Evolutionary conservation across 2,113 vertebrate genomes (phyloP).

Genomic region (Zosterops borbonicus): DNA sequence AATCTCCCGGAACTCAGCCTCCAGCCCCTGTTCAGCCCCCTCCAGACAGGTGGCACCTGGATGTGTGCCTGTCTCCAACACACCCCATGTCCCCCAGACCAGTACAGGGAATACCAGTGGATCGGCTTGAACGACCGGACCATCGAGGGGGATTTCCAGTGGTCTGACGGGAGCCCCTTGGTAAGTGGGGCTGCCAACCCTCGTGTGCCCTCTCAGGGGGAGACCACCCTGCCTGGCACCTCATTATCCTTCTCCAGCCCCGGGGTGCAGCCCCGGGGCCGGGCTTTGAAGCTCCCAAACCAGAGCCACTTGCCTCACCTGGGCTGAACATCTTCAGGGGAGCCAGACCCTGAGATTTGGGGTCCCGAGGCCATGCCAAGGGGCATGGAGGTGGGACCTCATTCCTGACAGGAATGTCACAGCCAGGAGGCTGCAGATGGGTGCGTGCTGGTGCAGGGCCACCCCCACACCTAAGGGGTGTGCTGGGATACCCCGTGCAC

Average conservation of each 20-base stretch:
- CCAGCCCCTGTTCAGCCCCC: background rate
- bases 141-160: slow-evolving; percentile 93
- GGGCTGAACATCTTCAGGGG: background rate
- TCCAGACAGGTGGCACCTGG: background rate
- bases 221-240: rapidly evolving
- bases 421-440: background rate
- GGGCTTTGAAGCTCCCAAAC: background rate
- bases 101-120: slow-evolving; percentile 92
- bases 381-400: background rate
- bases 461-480: too few relatives aligned
- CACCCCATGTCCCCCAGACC: background rate
- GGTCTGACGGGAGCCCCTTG: slow-evolving; percentile 92
- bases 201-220: rapidly evolving
- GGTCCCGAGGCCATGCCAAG: background rate
- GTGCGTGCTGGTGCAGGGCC: rapidly evolving
- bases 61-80: background rate
- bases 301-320: background rate
- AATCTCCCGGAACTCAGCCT: background rate
- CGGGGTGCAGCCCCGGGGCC: background rate
- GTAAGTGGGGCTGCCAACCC: slow-evolving; percentile 71
- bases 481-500: background rate
- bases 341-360: background rate
- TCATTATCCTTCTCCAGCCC: background rate
- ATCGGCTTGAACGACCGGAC: slow-evolving; percentile 91
- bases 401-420: rapidly evolving